Conservation (phyloP, 2,888 invertebrate species). For the Clivina fossor region DNA sequence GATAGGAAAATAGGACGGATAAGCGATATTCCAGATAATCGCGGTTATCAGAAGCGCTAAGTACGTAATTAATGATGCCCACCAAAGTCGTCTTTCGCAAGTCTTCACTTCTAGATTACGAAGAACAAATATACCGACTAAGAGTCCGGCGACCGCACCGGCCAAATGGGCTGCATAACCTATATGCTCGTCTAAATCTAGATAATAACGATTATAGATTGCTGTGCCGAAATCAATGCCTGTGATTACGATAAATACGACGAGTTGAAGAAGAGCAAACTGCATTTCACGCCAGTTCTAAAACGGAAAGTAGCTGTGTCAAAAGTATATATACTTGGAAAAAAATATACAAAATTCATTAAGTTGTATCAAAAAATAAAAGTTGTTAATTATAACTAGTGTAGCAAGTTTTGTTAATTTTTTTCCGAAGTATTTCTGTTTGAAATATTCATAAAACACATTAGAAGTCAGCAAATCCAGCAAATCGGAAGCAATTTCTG, state of each 20-base stretch:
- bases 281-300: slow-evolving; percentile 99
- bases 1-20: slow-evolving; percentile 49
- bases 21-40: slow-evolving; percentile 58
- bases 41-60: slow-evolving; percentile 56
- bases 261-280: slow-evolving; percentile 80
- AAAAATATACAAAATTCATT: too few species aligned
- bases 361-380: too few species aligned
- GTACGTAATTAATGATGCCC: slow-evolving; percentile 58
- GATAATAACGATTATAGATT: slow-evolving; percentile 82
- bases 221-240: slow-evolving; percentile 86
- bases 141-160: slow-evolving; percentile 82
- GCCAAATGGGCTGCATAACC: slow-evolving; percentile 95
- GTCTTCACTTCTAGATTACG: slow-evolving; percentile 62
- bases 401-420: too few species aligned
- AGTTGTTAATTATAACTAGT: too few species aligned
- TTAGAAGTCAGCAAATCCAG: too few species aligned
- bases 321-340: too few species aligned
- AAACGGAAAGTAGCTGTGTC: slow-evolving; percentile 37
- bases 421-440: too few species aligned
- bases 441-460: too few species aligned
- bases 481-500: too few species aligned
- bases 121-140: slow-evolving; percentile 66
- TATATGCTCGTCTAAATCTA: slow-evolving; percentile 71
- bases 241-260: slow-evolving; percentile 79
- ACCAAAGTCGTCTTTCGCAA: slow-evolving; percentile 65